A percentile compares a stretch with the other conserved stretches of the same genome.
Conservation (phyloP, 2,113 vertebrate genomes). For the Phylloscopus trochilus region DNA sequence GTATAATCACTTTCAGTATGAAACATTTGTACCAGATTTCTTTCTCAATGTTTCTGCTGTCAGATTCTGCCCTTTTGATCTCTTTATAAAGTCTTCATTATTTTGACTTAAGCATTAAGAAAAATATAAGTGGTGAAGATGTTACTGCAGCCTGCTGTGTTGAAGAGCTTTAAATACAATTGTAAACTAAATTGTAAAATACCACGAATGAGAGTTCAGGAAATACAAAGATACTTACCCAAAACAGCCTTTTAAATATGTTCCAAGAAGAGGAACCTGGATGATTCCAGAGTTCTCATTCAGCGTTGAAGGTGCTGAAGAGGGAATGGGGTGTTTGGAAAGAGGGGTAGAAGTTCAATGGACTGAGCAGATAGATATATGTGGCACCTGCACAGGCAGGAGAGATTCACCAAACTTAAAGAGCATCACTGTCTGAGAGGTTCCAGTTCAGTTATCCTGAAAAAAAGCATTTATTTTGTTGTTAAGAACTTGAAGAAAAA, state of each 20-base stretch:
- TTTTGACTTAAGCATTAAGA: not conserved
- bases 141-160: not conserved
- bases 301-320: not conserved
- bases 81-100: not conserved
- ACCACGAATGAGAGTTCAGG: not conserved
- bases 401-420: not conserved
- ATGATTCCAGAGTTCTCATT: not conserved
- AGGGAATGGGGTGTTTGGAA: not conserved
- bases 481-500: not conserved
- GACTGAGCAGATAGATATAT: not conserved
- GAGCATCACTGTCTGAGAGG: not conserved
- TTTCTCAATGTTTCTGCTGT: not conserved
- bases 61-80: not conserved
- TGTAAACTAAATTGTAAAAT: not conserved
- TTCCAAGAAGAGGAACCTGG: not conserved
- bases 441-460: not conserved
- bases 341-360: not conserved
- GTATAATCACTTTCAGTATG: not conserved
- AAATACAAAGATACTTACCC: not conserved
- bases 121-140: not conserved
- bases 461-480: not conserved
- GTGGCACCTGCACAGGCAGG: not conserved
- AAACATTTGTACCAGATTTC: not conserved
- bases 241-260: not conserved
- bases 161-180: not conserved